phyloP scores from a whole-genome alignment of 2,888 invertebrate species.

The Eudemis profundana region DNA sequence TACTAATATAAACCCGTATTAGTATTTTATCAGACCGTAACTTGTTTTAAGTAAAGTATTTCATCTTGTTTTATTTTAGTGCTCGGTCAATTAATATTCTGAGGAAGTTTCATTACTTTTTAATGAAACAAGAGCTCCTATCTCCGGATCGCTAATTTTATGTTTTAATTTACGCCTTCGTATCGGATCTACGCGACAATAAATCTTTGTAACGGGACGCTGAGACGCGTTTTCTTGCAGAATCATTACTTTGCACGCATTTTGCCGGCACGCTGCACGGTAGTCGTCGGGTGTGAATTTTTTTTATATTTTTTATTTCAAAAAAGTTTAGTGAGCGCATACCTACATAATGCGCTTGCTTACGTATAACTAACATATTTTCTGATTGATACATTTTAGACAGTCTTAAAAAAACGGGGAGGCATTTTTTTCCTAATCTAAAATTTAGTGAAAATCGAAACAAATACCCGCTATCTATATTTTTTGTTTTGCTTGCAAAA shows the following conservation, averaged over 20 bases:
- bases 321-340: no score
- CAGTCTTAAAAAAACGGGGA: no score
- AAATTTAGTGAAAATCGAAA: no score
- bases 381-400: no score
- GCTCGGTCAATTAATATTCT: conserved; percentile 69
- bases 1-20: conserved; percentile 26
- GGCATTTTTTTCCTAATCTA: no score
- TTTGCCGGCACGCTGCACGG: neutral
- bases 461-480: no score
- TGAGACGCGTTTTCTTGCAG: conserved; percentile 54
- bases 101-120: conserved; percentile 74
- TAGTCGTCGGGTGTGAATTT: neutral
- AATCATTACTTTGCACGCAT: conserved; percentile 58
- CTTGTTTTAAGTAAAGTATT: conserved; percentile 50
- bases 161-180: conserved; percentile 71
- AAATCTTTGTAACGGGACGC: conserved; percentile 64
- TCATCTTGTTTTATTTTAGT: conserved; percentile 57
- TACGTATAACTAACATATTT: no score
- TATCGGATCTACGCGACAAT: conserved; percentile 59
- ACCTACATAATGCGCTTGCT: no score
- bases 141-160: conserved; percentile 74
- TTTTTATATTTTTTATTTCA: neutral
- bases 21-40: conserved; percentile 31
- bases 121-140: conserved; percentile 70
- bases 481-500: no score